Percentiles rank a stretch among this genome's conserved stretches.
These are phyloP conservation scores for Muntiacus reevesi DNA, from an alignment of 2,113 vertebrate genomes.

Conservation along the genomic window DNA sequence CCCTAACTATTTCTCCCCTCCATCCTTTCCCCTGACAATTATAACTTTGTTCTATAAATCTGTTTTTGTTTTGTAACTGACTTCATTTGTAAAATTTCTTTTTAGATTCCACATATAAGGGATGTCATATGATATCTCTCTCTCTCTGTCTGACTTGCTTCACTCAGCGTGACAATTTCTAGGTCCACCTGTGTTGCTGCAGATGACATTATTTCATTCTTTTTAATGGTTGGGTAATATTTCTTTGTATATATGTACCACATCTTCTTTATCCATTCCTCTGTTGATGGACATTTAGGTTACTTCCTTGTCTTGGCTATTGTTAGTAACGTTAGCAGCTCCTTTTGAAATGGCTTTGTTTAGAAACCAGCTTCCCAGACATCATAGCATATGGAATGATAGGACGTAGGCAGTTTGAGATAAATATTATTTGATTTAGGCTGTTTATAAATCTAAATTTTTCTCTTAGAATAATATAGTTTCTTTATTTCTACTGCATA, in stretches of 20 bases:
- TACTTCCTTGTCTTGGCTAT: background rate
- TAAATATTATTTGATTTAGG: background rate
- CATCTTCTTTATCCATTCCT: background rate
- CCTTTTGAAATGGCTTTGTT: background rate
- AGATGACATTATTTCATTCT: background rate
- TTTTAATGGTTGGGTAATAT: background rate
- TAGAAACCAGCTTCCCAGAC: background rate
- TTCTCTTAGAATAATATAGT: background rate
- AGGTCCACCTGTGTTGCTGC: background rate
- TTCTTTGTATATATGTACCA: background rate
- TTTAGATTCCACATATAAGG: background rate
- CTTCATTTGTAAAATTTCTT: background rate
- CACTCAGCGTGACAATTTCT: background rate
- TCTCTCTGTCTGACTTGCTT: background rate
- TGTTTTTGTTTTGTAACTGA: background rate
- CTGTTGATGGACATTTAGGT: background rate
- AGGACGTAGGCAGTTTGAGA: background rate
- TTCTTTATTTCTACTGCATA: background rate
- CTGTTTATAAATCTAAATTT: background rate
- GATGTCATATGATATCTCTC: background rate
- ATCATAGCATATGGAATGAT: background rate
- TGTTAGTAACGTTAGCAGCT: background rate
- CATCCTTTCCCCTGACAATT: background rate
- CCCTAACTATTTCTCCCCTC: background rate
- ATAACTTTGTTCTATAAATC: background rate